Base-by-base conservation (phyloP, 2,113 vertebrate species). In the Apeltes quadracus region DNA sequence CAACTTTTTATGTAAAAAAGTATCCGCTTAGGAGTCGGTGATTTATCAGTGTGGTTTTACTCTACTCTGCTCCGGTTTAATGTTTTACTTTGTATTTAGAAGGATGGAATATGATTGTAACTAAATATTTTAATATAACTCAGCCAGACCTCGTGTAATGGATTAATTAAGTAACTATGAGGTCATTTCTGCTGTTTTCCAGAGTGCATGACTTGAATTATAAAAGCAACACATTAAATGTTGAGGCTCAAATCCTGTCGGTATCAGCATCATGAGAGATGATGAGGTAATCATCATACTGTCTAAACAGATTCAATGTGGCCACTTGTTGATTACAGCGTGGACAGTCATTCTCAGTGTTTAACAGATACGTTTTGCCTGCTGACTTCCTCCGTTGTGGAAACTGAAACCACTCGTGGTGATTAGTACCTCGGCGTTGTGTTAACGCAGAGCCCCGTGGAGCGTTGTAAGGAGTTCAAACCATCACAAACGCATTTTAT, bases 361-460 rank as follows among this genome's bases (percentile, higher is more conserved):
- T 72, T 51, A 57, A 62, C 29, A 29, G 61, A 72, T 58, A 62
- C 36, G 22, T 55, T 56, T 76, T 55, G 75, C 39, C 73, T 69
- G 59, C 64, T 69, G 80, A 65, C 59, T 58, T 71, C 41, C n/a
- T 36, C 34, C 22, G 46, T 39, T 68, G 61, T 57, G 13, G 36
- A 39, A 23, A 48, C 32, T 55, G 22, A 67, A 38, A 58, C 11
- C 58, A 2, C 57, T 63, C 58, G 18, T 46, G 54, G 67, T 67
- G 76, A 53, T 73, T 67, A 57, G 64, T 73, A 75, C 29, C 27
- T 32, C 65, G 0, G 48, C 54, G 41, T 71, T 70, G 70, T 75
- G 69, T 63, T 22, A 22, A 5, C 18, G 7, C 25, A 16, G 38
- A 61, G 48, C 38, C 32, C 20, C 55, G 32, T 55, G 36, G 27